Evolutionary conservation across 2,113 vertebrate genomes (phyloP).

Genomic region (Aplodontia rufa): DNA sequence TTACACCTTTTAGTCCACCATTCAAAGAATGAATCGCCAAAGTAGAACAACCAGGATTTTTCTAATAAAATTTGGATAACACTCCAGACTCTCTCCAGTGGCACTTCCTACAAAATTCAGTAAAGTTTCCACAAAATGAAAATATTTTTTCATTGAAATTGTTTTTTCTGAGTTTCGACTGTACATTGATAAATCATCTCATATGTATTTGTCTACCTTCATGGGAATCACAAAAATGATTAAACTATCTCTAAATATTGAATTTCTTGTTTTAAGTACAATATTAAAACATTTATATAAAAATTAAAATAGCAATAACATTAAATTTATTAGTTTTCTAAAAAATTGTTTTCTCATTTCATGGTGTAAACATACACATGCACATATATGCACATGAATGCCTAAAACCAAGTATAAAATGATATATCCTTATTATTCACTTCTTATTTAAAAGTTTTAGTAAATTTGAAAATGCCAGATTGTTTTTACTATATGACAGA

Average conservation of each 20-base stretch:
- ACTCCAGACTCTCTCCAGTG: background rate
- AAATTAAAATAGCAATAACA: background rate
- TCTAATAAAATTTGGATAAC: background rate
- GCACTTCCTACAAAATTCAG: background rate
- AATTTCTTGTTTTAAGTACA: constrained; percentile 9
- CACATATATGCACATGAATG: background rate
- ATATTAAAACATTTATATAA: background rate
- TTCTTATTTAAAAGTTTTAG: background rate
- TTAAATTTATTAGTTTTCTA: background rate
- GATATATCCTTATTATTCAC: background rate
- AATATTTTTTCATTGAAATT: background rate
- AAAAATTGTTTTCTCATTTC: background rate
- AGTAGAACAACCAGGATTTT: background rate
- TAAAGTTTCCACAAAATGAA: background rate
- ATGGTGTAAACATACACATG: background rate
- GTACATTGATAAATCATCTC: background rate
- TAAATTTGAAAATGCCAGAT: background rate
- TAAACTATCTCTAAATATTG: background rate
- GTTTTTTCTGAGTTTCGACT: background rate
- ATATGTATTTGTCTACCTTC: background rate
- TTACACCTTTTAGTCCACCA: background rate
- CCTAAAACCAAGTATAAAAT: background rate
- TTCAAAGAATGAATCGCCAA: background rate
- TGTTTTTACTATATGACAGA: background rate
- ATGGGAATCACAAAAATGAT: background rate